Percentiles rank a stretch among this genome's conserved stretches.
Conservation (phyloP, 2,113 vertebrate genomes). For the Morphnarchus princeps region DNA sequence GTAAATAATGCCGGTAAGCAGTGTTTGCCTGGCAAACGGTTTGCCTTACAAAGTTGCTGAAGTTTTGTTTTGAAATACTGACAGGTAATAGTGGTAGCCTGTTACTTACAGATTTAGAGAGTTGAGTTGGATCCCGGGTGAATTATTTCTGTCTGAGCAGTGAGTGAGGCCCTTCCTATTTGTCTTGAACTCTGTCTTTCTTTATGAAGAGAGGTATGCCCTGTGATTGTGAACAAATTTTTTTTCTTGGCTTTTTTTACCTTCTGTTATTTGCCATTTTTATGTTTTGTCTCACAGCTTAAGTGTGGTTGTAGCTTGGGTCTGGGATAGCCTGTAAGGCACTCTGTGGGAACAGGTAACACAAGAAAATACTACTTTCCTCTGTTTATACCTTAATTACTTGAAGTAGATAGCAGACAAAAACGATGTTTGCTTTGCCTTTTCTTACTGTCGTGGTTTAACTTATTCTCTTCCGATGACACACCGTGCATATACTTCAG, state of each 20-base stretch:
- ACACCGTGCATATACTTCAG: rapidly evolving
- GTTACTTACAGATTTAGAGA: background rate
- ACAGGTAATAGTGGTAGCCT: background rate
- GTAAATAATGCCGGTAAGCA: background rate
- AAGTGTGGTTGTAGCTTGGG: background rate
- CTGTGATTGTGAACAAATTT: background rate
- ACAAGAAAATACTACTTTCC: background rate
- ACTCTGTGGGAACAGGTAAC: background rate
- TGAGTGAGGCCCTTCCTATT: background rate
- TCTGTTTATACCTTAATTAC: background rate
- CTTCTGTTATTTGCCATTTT: background rate
- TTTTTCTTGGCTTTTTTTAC: background rate
- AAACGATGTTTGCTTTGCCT: background rate
- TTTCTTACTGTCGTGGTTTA: background rate
- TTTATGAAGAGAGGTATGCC: background rate
- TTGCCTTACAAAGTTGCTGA: background rate
- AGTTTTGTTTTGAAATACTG: background rate
- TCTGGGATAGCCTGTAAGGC: background rate
- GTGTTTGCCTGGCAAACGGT: background rate
- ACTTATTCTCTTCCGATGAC: rapidly evolving
- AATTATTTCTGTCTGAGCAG: background rate
- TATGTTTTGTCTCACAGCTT: background rate
- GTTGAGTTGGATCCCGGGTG: background rate
- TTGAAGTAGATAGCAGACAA: background rate
- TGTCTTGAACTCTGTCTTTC: background rate